Evolutionary conservation across 1,140 invertebrate genomes (phyloP).

Genomic region (Euglossa dilemma): DNA sequence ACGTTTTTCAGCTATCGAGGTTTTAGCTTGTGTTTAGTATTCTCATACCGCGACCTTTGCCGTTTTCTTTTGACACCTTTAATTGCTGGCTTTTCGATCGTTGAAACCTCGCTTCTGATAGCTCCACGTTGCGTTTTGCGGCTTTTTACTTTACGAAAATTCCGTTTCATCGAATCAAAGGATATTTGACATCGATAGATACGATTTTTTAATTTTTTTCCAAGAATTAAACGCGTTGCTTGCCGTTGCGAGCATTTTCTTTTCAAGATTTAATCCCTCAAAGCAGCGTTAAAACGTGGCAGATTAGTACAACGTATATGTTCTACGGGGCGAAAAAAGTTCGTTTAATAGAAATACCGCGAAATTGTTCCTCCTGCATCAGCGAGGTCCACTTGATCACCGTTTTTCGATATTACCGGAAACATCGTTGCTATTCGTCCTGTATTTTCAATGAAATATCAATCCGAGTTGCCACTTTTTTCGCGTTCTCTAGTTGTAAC

Average conservation of each 20-base stretch:
- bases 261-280: constrained; percentile 10
- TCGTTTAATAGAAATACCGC: constrained; percentile 13
- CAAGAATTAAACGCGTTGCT: background rate
- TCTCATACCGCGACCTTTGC: too few relatives aligned
- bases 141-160: too few relatives aligned
- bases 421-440: background rate
- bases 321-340: background rate
- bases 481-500: background rate
- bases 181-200: background rate
- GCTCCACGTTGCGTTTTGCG: too few relatives aligned
- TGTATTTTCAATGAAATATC: constrained; percentile 1
- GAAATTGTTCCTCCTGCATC: constrained; percentile 16
- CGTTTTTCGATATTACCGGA: constrained; percentile 7
- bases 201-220: too few relatives aligned
- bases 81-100: too few relatives aligned
- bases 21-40: too few relatives aligned
- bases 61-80: too few relatives aligned
- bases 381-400: background rate
- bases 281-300: constrained; percentile 26
- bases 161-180: background rate
- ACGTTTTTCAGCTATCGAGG: too few relatives aligned
- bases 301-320: background rate
- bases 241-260: background rate
- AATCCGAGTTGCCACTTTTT: background rate
- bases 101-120: too few relatives aligned